Conservation (phyloP, 2,797 vertebrate species). For the Mus caroli region DNA sequence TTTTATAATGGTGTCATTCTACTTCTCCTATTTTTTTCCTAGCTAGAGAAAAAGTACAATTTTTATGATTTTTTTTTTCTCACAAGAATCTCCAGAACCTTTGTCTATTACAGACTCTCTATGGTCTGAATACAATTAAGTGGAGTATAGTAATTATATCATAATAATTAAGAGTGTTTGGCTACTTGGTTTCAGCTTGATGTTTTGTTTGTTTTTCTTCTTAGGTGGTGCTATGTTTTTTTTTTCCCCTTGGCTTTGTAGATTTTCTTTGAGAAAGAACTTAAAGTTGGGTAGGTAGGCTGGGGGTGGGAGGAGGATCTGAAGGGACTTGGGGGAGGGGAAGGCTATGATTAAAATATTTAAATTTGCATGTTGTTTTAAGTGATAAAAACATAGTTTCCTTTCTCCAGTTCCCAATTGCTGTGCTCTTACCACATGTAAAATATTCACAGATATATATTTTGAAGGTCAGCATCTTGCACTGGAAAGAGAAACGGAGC, state of each 20-base stretch:
- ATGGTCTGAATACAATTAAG: background rate
- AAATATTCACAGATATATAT: conserved; percentile 34
- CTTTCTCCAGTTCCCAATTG: background rate
- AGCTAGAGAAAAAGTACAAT: background rate
- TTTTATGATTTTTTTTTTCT: background rate
- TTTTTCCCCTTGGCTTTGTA: background rate
- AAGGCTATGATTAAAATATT: background rate
- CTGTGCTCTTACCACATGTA: background rate
- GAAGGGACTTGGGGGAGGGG: background rate
- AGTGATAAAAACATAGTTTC: background rate
- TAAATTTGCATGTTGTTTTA: background rate
- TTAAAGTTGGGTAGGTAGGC: background rate
- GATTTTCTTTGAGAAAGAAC: background rate
- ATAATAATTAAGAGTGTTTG: background rate
- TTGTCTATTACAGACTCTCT: background rate
- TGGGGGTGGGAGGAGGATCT: background rate
- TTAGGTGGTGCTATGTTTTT: background rate
- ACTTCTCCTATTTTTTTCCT: background rate
- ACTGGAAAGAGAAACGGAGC: conserved; percentile 10
- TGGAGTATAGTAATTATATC: background rate
- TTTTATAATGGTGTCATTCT: background rate
- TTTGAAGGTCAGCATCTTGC: conserved; percentile 9
- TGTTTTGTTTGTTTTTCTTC: background rate
- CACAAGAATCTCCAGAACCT: conserved; percentile 8
- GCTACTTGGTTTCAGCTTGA: background rate